Evolutionary conservation across 2,113 vertebrate species (phyloP).

Genomic region (Phaethon lepturus): DNA sequence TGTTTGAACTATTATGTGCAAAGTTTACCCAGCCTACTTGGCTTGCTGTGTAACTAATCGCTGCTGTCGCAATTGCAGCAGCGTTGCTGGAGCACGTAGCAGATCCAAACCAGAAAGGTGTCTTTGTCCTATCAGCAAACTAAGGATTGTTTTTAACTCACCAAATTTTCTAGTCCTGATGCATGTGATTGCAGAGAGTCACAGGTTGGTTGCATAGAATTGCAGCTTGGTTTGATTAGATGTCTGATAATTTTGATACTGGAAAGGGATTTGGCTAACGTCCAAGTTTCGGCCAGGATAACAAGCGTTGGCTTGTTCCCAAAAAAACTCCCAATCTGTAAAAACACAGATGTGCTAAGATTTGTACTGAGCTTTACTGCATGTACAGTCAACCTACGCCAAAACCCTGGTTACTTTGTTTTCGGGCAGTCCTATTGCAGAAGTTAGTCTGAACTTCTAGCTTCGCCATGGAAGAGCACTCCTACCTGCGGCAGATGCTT

Average conservation of each 20-base stretch:
- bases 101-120: not conserved
- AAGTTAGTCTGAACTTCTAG: not conserved
- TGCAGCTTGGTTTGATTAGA: not conserved
- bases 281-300: not conserved
- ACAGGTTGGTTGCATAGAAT: not conserved
- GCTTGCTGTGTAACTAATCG: not conserved
- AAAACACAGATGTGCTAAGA: rapidly evolving
- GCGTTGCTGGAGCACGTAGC: rapidly evolving
- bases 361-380: not conserved
- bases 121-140: not conserved
- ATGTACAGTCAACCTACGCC: not conserved
- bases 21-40: not conserved
- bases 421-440: not conserved
- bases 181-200: rapidly evolving
- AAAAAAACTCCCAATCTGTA: not conserved
- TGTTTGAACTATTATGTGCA: not conserved
- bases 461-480: not conserved
- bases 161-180: not conserved
- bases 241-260: not conserved
- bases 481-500: rapidly evolving
- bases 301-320: not conserved
- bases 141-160: not conserved
- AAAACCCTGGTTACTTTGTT: not conserved
- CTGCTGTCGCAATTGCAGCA: not conserved
- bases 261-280: not conserved